Percentiles rank a stretch among this genome's conserved stretches.
Conservation (phyloP, 2,797 vertebrate species). For the Phoeniculus purpureus region DNA sequence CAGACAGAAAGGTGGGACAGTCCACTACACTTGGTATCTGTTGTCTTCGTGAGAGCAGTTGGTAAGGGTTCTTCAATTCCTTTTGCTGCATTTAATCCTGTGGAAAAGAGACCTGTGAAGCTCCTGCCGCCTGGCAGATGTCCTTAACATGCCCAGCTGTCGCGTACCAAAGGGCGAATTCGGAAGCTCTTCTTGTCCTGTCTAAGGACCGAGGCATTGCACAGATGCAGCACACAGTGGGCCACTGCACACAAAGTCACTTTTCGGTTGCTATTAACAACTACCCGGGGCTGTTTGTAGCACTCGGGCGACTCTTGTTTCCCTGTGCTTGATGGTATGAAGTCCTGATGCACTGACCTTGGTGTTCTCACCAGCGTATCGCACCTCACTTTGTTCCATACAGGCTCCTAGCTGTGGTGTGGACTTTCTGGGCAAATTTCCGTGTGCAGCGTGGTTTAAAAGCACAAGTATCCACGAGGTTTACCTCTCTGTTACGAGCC, state of each 20-base stretch:
- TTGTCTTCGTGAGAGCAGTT: conserved; percentile 16
- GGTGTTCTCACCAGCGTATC: conserved; percentile 29
- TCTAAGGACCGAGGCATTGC: not conserved
- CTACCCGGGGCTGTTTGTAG: conserved; percentile 28
- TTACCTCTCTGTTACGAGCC: conserved; percentile 20
- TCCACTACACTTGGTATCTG: not conserved
- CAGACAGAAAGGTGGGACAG: conserved; percentile 44
- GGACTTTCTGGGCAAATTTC: conserved; percentile 45
- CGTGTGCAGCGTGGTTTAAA: conserved; percentile 24
- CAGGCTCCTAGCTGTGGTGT: conserved; percentile 38
- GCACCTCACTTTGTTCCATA: conserved; percentile 17
- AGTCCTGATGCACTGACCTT: conserved; percentile 37
- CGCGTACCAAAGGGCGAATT: conserved; percentile 43
- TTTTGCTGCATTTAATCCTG: conserved; percentile 57
- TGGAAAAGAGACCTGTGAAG: conserved; percentile 52
- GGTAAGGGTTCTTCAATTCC: conserved; percentile 7
- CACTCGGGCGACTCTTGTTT: conserved; percentile 37
- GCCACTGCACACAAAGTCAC: conserved; percentile 60
- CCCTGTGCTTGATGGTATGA: conserved; percentile 63
- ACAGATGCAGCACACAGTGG: conserved; percentile 40
- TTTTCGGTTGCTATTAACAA: conserved; percentile 39
- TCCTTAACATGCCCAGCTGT: conserved; percentile 45
- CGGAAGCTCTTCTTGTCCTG: conserved; percentile 51
- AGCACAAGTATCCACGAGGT: not conserved
- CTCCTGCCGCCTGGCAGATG: conserved; percentile 59